phyloP scores from a whole-genome alignment of 1,140 invertebrate genomes.

The Drosophila lacertosa region DNA sequence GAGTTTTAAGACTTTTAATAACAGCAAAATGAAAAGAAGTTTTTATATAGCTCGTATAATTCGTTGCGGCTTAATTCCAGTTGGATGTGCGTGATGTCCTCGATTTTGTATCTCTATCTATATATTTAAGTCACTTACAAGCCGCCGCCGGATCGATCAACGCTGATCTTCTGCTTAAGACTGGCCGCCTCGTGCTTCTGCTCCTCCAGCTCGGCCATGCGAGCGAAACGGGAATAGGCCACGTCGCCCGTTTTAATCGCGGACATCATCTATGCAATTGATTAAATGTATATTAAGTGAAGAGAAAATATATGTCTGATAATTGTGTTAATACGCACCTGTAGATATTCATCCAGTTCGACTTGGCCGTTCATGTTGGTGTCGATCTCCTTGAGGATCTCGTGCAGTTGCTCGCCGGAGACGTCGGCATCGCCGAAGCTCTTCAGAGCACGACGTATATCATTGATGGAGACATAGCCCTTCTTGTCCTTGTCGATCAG shows the following conservation, averaged over 20 bases:
- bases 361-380: constrained; percentile 99
- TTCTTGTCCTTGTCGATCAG: constrained; percentile 97
- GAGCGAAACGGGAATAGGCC: constrained; percentile 95
- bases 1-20: constrained; percentile 71
- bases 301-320: not conserved
- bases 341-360: constrained; percentile 98
- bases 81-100: constrained; percentile 39
- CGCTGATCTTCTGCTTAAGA: constrained; percentile 91
- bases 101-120: not conserved
- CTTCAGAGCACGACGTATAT: constrained; percentile 97
- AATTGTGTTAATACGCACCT: constrained; percentile 88
- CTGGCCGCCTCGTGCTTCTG: constrained; percentile 90
- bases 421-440: constrained; percentile 93
- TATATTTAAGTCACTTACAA: constrained; percentile 87
- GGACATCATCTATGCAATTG: constrained; percentile 93
- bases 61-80: constrained; percentile 65
- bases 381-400: constrained; percentile 98
- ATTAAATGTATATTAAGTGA: not conserved
- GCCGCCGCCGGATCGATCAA: constrained; percentile 97
- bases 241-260: constrained; percentile 97
- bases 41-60: constrained; percentile 31
- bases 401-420: constrained; percentile 97
- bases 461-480: constrained; percentile 98
- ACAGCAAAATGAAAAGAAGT: constrained; percentile 71
- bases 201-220: constrained; percentile 95